phyloP scores from a whole-genome alignment of 1,140 invertebrate species.

The Drosophila murphyi region DNA sequence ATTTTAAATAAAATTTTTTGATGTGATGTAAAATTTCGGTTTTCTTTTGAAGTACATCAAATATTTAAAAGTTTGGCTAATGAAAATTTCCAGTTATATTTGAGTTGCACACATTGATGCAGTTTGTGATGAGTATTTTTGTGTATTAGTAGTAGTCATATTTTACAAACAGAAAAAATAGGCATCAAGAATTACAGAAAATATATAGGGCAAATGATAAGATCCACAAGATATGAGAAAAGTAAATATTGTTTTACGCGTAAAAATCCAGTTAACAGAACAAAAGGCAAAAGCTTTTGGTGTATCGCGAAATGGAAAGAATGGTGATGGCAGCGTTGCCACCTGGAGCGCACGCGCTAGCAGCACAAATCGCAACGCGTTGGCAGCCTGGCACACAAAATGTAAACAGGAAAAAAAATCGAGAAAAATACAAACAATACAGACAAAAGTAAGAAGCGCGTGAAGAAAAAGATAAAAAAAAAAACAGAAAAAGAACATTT shows the following conservation, averaged over 20 bases:
- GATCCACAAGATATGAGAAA: not conserved
- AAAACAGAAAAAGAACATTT: not conserved
- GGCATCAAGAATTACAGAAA: too few species aligned
- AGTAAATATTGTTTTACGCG: not conserved
- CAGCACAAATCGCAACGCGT: not conserved
- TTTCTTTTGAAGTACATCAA: slow-evolving; percentile 1
- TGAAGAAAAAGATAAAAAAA: slow-evolving; percentile 54
- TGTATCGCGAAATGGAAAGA: slow-evolving; percentile 16
- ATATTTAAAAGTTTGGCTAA: not conserved
- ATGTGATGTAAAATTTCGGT: slow-evolving; percentile 22
- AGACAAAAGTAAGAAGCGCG: slow-evolving; percentile 74
- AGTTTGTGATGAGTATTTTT: too few species aligned
- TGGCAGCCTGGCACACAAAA: slow-evolving; percentile 55
- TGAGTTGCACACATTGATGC: too few species aligned
- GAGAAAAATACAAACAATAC: slow-evolving; percentile 82
- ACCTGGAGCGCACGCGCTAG: slow-evolving; percentile 28
- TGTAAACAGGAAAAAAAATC: slow-evolving; percentile 77
- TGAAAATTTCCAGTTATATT: too few species aligned
- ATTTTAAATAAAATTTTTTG: slow-evolving; percentile 68
- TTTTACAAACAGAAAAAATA: too few species aligned
- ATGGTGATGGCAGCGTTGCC: slow-evolving; percentile 29
- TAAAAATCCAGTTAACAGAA: not conserved
- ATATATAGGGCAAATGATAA: too few species aligned
- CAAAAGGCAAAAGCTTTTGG: not conserved
- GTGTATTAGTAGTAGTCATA: too few species aligned